Evolutionary conservation across 2,113 vertebrate genomes (phyloP).

Genomic region (Crypturellus undulatus): DNA sequence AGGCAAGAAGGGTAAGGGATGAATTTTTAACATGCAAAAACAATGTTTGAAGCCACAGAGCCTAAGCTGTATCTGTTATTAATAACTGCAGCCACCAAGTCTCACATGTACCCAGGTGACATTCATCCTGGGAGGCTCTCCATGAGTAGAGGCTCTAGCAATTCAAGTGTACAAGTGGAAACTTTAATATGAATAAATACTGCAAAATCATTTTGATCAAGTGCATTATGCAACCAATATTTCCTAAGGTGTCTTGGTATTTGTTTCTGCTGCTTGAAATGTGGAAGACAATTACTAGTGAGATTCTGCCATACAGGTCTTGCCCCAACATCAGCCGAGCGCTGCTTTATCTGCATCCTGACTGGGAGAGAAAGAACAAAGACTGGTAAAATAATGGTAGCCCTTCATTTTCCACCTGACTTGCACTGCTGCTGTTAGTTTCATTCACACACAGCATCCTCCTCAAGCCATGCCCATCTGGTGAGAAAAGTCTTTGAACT

Average conservation of each 20-base stretch:
- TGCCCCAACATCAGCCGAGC: accelerated
- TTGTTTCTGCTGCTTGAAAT: not conserved
- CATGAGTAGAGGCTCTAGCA: not conserved
- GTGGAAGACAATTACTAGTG: accelerated
- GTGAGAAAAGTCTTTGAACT: not conserved
- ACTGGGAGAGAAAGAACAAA: not conserved
- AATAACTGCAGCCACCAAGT: conserved; percentile 11
- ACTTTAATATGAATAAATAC: not conserved
- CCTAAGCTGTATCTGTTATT: conserved; percentile 2
- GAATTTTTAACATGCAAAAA: not conserved
- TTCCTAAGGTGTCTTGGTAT: not conserved
- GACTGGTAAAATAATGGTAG: not conserved
- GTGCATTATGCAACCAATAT: not conserved
- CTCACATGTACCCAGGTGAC: not conserved
- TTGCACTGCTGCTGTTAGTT: not conserved
- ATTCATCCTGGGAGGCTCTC: not conserved
- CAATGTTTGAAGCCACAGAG: not conserved
- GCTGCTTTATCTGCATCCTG: not conserved
- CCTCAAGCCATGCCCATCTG: not conserved
- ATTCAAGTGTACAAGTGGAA: accelerated
- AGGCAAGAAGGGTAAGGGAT: not conserved
- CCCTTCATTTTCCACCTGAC: not conserved
- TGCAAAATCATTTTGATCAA: accelerated
- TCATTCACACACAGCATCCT: not conserved
- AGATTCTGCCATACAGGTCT: not conserved